phyloP scores from a whole-genome alignment of 2,113 vertebrate genomes.

The Chloropsis cyanopogon region DNA sequence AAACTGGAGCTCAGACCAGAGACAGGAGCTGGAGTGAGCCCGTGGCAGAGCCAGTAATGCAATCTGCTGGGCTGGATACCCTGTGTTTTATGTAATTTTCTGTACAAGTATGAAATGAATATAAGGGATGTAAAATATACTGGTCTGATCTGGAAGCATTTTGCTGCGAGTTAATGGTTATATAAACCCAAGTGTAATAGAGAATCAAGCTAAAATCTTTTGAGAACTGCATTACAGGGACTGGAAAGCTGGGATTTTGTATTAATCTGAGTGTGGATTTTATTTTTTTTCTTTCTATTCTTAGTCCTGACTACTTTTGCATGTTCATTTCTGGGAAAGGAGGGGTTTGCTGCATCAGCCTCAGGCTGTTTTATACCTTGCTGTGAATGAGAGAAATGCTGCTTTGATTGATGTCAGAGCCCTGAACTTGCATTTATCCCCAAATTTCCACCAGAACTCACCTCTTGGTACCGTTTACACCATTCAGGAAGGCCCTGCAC shows the following conservation, averaged over 20 bases:
- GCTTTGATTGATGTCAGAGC: not conserved
- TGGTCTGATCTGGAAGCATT: conserved; percentile 32
- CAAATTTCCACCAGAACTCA: not conserved
- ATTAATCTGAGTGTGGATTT: conserved; percentile 2
- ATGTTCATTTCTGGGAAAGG: not conserved
- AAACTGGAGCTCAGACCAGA: not conserved
- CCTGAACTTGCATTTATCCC: not conserved
- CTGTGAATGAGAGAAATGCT: not conserved
- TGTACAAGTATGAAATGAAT: conserved; percentile 23
- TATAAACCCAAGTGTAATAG: conserved; percentile 9
- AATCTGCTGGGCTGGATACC: conserved; percentile 3
- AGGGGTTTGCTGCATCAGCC: not conserved
- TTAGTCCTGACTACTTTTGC: not conserved
- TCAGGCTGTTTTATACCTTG: not conserved
- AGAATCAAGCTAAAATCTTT: conserved; percentile 17
- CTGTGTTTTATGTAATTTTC: conserved; percentile 35
- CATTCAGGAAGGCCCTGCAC: not conserved
- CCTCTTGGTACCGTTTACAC: not conserved
- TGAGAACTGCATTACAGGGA: not conserved
- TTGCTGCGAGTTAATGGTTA: conserved; percentile 28
- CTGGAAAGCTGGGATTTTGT: conserved; percentile 8
- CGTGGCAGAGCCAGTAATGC: not conserved
- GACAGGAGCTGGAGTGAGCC: conserved; percentile 1
- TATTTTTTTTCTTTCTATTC: not conserved
- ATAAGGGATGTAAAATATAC: not conserved